phyloP scores from a whole-genome alignment of 2,113 vertebrate genomes.

The Heterocephalus glaber region DNA sequence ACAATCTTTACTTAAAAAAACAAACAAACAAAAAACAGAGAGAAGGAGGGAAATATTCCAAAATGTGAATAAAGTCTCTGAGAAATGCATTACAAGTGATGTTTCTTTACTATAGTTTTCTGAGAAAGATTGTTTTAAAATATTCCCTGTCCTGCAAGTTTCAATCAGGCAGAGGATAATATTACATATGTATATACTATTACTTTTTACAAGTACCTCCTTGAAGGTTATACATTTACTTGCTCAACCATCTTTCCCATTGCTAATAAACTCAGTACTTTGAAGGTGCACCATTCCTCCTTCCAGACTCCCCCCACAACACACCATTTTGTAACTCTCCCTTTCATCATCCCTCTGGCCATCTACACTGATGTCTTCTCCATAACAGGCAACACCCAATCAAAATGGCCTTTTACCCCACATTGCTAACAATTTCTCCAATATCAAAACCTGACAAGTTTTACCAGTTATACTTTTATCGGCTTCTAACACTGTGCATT shows the following conservation, averaged over 20 bases:
- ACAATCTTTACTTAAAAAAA: not conserved
- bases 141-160: not conserved
- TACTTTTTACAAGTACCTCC: not conserved
- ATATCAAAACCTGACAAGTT: constrained; percentile 10
- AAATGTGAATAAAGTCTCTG: not conserved
- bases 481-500: not conserved
- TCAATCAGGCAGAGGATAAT: not conserved
- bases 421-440: constrained; percentile 8
- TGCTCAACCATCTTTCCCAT: not conserved
- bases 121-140: not conserved
- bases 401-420: not conserved
- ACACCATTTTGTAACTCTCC: not conserved
- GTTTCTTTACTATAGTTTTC: not conserved
- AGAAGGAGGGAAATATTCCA: not conserved
- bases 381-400: not conserved
- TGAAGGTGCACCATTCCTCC: not conserved
- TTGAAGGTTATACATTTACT: not conserved
- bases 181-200: not conserved
- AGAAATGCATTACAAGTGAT: not conserved
- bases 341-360: not conserved
- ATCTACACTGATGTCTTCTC: not conserved
- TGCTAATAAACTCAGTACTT: not conserved
- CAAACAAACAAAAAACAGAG: not conserved
- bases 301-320: no score
- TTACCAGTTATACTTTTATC: not conserved